phyloP scores from a whole-genome alignment of 2,888 invertebrate species.

The Chrysomela aeneicollis region DNA sequence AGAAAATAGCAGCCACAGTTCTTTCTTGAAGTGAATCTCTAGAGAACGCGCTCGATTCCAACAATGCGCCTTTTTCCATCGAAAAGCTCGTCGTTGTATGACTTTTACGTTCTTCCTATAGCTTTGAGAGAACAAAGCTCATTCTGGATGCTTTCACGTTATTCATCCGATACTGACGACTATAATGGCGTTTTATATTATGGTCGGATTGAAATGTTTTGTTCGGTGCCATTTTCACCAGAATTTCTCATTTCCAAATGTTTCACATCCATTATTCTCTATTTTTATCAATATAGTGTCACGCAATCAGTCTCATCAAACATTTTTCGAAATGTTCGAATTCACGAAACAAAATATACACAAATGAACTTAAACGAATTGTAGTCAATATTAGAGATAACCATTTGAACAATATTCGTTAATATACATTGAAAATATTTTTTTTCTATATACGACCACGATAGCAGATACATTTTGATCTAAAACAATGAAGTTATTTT shows the following conservation, averaged over 20 bases:
- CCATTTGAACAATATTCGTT: too few species aligned
- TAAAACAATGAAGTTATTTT: too few species aligned
- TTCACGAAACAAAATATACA: too few species aligned
- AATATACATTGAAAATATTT: too few species aligned
- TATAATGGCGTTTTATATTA: conserved; percentile 58
- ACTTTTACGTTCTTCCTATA: conserved; percentile 60
- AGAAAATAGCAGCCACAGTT: conserved; percentile 60
- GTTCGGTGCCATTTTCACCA: conserved; percentile 34
- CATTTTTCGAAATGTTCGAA: too few species aligned
- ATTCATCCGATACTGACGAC: conserved; percentile 59
- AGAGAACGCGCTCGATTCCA: conserved; percentile 55
- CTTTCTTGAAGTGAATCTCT: conserved; percentile 56
- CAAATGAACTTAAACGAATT: too few species aligned
- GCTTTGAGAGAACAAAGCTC: conserved; percentile 58
- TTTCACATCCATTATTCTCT: conserved; percentile 12
- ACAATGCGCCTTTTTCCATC: conserved; percentile 58
- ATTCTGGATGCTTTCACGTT: conserved; percentile 59
- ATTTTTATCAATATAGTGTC: not conserved
- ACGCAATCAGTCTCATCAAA: too few species aligned
- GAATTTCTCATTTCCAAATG: conserved; percentile 42
- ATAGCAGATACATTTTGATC: too few species aligned
- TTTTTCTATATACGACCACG: too few species aligned
- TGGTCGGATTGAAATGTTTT: conserved; percentile 51
- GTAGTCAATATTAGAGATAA: too few species aligned
- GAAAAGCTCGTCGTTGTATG: conserved; percentile 58